Evolutionary conservation across 2,113 vertebrate species (phyloP).

Genomic region (Chamaea fasciata): DNA sequence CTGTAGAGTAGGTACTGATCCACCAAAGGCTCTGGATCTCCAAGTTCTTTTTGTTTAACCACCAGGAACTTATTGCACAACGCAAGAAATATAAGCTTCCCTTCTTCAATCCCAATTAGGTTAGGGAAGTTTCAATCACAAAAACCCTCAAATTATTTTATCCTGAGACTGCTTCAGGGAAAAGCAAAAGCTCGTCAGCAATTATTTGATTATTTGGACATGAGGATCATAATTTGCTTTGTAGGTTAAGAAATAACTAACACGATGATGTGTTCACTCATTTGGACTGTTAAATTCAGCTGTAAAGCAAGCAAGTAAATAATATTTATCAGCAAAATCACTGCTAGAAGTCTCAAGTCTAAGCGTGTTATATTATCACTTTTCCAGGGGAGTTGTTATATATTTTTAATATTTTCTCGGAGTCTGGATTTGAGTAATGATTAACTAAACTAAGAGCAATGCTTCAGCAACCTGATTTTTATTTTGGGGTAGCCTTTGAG

Average conservation of each 20-base stretch:
- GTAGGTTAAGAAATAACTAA: neutral
- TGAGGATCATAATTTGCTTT: neutral
- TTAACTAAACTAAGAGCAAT: neutral
- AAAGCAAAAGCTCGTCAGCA: neutral
- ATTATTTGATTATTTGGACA: conserved; percentile 34
- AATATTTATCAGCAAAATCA: neutral
- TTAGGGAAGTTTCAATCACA: neutral
- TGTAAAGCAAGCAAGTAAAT: neutral
- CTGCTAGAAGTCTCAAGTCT: neutral
- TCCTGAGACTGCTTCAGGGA: conserved; percentile 8
- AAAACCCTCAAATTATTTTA: neutral
- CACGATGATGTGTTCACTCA: neutral
- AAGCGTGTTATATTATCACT: neutral
- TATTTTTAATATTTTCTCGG: neutral
- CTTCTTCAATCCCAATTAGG: neutral
- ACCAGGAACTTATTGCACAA: neutral
- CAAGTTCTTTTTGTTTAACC: neutral
- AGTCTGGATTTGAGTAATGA: neutral
- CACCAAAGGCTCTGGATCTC: neutral
- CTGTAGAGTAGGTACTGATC: neutral
- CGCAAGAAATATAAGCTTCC: neutral
- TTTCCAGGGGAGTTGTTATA: neutral
- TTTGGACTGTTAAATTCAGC: neutral
- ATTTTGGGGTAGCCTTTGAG: neutral
- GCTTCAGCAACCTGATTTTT: neutral